Evolutionary conservation across 1,140 invertebrate genomes (phyloP).

Genomic region (Orchesella cincta): DNA sequence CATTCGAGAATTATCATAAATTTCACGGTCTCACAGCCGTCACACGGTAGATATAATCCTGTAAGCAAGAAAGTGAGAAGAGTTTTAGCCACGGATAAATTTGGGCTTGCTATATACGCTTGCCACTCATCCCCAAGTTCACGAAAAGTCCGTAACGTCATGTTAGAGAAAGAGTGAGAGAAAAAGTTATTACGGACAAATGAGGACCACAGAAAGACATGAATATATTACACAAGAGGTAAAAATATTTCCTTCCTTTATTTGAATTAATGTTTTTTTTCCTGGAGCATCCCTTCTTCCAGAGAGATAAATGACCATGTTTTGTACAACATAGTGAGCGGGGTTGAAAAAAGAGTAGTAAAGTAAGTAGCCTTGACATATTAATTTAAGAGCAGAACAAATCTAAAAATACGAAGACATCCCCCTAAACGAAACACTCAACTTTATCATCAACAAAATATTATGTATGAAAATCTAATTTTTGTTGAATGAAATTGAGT

Average conservation of each 20-base stretch:
- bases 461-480: conserved; percentile 19
- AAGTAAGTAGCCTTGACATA: conserved; percentile 20
- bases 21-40: conserved; percentile 13
- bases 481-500: conserved; percentile 14
- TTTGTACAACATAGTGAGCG: neutral
- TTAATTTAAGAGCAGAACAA: conserved; percentile 1
- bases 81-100: no score
- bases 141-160: no score
- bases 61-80: neutral
- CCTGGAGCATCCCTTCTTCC: neutral
- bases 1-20: conserved; percentile 27
- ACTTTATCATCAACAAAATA: conserved; percentile 14
- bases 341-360: neutral
- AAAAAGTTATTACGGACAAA: no score
- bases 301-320: neutral
- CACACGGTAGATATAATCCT: neutral
- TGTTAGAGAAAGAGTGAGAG: no score
- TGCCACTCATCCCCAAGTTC: no score
- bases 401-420: neutral
- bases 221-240: no score
- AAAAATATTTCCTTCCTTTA: no score
- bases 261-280: no score
- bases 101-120: no score
- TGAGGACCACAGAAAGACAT: no score
- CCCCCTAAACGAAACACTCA: neutral